A percentile compares a stretch with the other conserved stretches of the same genome.
Conservation (phyloP, 2,113 vertebrate genomes). For the Butastur rufipennis region DNA sequence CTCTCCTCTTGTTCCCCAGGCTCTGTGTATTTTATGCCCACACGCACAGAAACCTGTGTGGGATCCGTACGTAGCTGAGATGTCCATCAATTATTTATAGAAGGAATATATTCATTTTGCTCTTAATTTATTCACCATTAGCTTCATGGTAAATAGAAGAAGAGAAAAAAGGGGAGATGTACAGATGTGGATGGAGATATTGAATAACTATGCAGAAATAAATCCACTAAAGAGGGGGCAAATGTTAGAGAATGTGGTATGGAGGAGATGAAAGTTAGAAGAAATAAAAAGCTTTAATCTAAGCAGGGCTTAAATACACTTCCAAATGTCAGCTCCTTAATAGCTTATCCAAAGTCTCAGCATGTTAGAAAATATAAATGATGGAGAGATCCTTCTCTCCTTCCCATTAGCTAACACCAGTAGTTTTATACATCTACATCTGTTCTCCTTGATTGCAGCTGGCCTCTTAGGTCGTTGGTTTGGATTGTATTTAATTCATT, state of each 20-base stretch:
- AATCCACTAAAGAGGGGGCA: not conserved
- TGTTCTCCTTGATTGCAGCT: not conserved
- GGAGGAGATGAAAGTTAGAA: not conserved
- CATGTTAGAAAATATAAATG: constrained; percentile 28
- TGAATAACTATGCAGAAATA: not conserved
- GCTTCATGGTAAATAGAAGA: not conserved
- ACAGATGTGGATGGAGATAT: not conserved
- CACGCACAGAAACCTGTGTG: not conserved
- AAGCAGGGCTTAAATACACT: constrained; percentile 16
- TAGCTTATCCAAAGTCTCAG: constrained; percentile 24
- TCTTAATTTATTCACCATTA: constrained; percentile 28
- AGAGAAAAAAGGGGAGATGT: not conserved
- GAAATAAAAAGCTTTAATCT: constrained; percentile 44
- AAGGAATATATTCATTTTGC: not conserved
- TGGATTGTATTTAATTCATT: not conserved
- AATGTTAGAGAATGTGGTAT: not conserved
- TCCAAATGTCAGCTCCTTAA: constrained; percentile 39
- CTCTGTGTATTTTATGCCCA: not conserved
- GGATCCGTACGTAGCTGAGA: not conserved
- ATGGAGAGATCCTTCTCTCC: not conserved
- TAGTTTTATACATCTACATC: not conserved
- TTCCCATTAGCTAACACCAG: not conserved
- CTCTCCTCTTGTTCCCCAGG: not conserved
- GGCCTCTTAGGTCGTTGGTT: not conserved
- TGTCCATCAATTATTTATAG: constrained; percentile 59